Evolutionary conservation across 1,140 invertebrate genomes (phyloP), one percentile per base, ranked within the genome.

Genomic region (Lasioglossum albipes): DNA sequence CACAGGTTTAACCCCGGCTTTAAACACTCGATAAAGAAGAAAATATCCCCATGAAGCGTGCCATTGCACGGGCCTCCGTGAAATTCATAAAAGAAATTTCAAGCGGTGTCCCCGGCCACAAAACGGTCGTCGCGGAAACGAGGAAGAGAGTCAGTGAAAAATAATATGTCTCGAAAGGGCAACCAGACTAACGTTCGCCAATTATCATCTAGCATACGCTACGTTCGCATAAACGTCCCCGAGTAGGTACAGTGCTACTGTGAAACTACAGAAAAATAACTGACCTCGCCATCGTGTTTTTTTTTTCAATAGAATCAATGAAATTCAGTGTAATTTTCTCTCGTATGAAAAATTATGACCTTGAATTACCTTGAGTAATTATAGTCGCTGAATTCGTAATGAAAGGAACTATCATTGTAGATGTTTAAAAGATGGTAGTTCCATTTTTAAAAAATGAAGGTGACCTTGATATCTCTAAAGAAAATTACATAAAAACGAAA

Each of bases 161-260:
- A 74, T 79, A 71, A 64, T 62, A 41, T 4, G 61, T 45, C 70
- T 57, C 70, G 41, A 64, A 79, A 74, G 70, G 73, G 70, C 70
- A 57, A 54, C 31, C 62, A 45, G 62, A 66, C 70, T 59, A 79
- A 79, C 71, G 73, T 71, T 74, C 73, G 54, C 77, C 77, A 79
- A 79, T 79, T 79, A 79, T 79, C 62, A 79, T 79, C 62, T 18
- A 18, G 70, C 49, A 59, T 49, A 65, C 18, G 45, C 57, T 49
- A 49, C 42, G 22, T 3, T 20, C 31, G 57, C 68, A 49, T 77
- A 65, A 70, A 81, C 52, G 66, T 52, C n/a, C 54, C 54, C 31
- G 49, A 57, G 7, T 18, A 5, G 22, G 18, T 49, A 16, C 18
- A 42, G 36, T 36, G 3, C 36, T 36, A 36, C 36, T 36, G 36